Base-by-base conservation (phyloP, 64 coral and sea anemone species). In the Exaiptasia diaphana region DNA sequence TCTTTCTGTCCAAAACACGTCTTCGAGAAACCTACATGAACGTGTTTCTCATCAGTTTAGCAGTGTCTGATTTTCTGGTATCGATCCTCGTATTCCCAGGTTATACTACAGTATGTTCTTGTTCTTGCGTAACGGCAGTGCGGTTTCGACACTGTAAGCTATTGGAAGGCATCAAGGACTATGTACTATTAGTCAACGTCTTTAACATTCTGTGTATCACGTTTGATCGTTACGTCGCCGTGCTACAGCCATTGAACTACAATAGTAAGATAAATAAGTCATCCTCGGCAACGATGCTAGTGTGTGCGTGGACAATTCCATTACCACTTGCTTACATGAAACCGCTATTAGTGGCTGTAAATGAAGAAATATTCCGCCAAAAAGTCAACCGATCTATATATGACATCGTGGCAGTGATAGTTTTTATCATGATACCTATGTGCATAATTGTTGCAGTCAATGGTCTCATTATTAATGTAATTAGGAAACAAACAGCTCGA, bases 11-110 rank as follows among this genome's bases (percentile, higher is more conserved):
- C 24, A 76, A 45, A 1, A 52, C 32, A 17, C 52, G 40, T 53
- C 49, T 76, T 37, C 73, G 73, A 3, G 29, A 21, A 18, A 76
- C 18, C 49, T 53, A 53, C 9, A 76, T 76, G 73, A 76, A 76
- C 25, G 31, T 76, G 11, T 12, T 76, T 18, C 49, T 76, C 1
- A 52, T 76, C 15, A 76, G 73, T 22, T 52, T 76, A 28, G 46
- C 73, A 11, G 31, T 10, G 11, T 76, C 46, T 45, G 73, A 76
- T 22, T 53, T 76, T 11, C 73, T 76, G 0, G 56, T 76, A 52
- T 76, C 73, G 8, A 33, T 76, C 1, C 35, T 76, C 12, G 46
- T 76, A 3, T 45, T 29, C 39, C 73, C 73, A 12, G 52, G 52
- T 37, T 76, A 76, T 32, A 52, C 73, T 6, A 21, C 56, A 22